Evolutionary conservation across 1,140 invertebrate species (phyloP).

Genomic region (Octopus sinensis): DNA sequence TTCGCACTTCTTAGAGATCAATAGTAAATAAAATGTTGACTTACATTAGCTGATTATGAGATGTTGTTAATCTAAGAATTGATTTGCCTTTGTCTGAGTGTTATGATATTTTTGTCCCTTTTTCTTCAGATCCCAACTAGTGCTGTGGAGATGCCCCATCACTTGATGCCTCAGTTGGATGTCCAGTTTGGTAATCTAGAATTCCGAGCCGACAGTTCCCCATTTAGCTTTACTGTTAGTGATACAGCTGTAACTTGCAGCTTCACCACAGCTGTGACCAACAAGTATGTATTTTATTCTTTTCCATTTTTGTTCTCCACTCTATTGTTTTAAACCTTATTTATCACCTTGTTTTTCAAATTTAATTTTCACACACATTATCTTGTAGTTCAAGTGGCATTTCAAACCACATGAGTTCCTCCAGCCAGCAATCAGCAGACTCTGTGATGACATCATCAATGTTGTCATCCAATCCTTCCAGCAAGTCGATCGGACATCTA

Average conservation of each 20-base stretch:
- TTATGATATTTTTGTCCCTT: conserved; percentile 5
- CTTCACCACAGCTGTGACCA: conserved; percentile 29
- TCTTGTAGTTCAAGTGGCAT: background rate
- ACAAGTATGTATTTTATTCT: conserved; percentile 26
- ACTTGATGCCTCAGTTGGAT: conserved; percentile 79
- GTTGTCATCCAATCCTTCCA: conserved; percentile 33
- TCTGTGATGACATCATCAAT: conserved; percentile 36
- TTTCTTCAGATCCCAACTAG: conserved; percentile 76
- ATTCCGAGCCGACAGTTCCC: conserved; percentile 67
- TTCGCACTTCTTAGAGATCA: too few species aligned
- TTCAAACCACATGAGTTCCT: conserved; percentile 34
- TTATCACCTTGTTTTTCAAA: background rate
- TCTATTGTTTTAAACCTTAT: background rate
- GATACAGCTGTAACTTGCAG: conserved; percentile 24
- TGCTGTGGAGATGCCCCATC: conserved; percentile 93
- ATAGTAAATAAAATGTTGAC: too few species aligned
- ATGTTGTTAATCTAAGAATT: too few species aligned
- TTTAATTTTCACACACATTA: background rate
- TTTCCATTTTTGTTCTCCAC: too few species aligned
- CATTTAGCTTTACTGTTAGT: conserved; percentile 46
- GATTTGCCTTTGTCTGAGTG: too few species aligned
- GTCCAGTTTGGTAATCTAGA: conserved; percentile 91
- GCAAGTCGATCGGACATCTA: conserved; percentile 28
- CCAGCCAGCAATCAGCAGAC: conserved; percentile 31
- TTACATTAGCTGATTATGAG: too few species aligned